Evolutionary conservation across 2,113 vertebrate genomes (phyloP).

Genomic region (Myotis davidii): DNA sequence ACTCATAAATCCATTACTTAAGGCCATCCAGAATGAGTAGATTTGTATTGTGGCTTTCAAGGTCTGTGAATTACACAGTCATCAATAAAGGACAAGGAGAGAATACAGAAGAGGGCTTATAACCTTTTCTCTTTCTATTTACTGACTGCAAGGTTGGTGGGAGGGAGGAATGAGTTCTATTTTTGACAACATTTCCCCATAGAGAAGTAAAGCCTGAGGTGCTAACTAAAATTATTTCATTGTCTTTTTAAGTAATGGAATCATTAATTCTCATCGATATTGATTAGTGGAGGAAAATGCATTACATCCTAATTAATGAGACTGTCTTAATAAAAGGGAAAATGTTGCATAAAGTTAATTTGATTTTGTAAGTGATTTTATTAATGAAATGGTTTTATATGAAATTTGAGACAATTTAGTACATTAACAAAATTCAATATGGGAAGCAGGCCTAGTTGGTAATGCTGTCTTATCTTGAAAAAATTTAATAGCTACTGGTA

Average conservation of each 20-base stretch:
- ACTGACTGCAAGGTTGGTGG: constrained; percentile 71
- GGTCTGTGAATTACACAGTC: constrained; percentile 84
- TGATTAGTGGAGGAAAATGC: constrained; percentile 84
- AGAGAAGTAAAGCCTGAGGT: constrained; percentile 77
- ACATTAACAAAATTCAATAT: constrained; percentile 63
- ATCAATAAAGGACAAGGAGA: constrained; percentile 88
- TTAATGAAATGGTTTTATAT: constrained; percentile 74
- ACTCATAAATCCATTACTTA: constrained; percentile 90
- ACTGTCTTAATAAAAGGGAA: constrained; percentile 75
- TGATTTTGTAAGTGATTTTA: constrained; percentile 72
- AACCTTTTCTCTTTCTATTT: constrained; percentile 73
- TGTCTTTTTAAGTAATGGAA: constrained; percentile 83
- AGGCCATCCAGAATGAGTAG: constrained; percentile 86
- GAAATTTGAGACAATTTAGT: constrained; percentile 70
- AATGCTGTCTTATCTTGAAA: constrained; percentile 32
- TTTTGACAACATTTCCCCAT: constrained; percentile 57
- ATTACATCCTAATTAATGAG: constrained; percentile 84
- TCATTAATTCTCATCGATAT: constrained; percentile 87
- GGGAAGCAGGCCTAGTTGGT: constrained; percentile 48
- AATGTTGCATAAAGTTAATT: constrained; percentile 76
- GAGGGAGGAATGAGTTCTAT: not conserved
- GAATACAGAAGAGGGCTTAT: constrained; percentile 83
- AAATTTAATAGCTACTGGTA: constrained; percentile 38
- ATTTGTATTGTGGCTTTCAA: constrained; percentile 85
- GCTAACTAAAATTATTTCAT: constrained; percentile 85